phyloP scores from a whole-genome alignment of 2,113 vertebrate genomes.

The Muscicapa adusta region DNA sequence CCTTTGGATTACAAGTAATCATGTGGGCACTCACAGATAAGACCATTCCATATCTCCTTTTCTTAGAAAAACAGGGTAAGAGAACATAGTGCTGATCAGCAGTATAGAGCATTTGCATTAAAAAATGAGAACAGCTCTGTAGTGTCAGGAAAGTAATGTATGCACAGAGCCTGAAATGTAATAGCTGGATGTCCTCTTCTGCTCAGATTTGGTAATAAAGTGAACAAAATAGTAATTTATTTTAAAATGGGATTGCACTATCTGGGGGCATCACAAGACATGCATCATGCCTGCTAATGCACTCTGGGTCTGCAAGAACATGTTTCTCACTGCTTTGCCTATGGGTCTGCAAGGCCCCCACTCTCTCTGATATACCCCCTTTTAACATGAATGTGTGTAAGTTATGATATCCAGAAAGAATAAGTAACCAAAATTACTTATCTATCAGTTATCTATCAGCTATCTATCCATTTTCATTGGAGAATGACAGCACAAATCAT shows the following conservation, averaged over 20 bases:
- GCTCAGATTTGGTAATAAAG: not conserved
- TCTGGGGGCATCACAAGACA: not conserved
- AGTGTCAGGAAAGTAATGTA: not conserved
- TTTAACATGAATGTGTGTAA: not conserved
- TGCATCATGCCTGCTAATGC: not conserved
- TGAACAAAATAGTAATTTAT: not conserved
- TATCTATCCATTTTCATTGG: not conserved
- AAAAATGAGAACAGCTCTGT: not conserved
- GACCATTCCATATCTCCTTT: not conserved
- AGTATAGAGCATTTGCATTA: not conserved
- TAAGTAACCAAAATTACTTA: not conserved
- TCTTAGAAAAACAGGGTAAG: not conserved
- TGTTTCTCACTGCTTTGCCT: not conserved
- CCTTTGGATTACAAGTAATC: not conserved
- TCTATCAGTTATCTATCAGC: not conserved
- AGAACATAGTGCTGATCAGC: not conserved
- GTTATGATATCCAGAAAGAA: not conserved
- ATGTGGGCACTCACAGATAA: not conserved
- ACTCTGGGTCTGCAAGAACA: not conserved
- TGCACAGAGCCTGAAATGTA: not conserved
- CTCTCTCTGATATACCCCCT: not conserved
- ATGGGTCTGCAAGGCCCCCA: fast-evolving
- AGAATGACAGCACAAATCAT: not conserved
- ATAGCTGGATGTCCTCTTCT: not conserved
- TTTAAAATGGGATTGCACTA: not conserved